phyloP scores from a whole-genome alignment of 2,113 vertebrate species.

The Stercorarius parasiticus region DNA sequence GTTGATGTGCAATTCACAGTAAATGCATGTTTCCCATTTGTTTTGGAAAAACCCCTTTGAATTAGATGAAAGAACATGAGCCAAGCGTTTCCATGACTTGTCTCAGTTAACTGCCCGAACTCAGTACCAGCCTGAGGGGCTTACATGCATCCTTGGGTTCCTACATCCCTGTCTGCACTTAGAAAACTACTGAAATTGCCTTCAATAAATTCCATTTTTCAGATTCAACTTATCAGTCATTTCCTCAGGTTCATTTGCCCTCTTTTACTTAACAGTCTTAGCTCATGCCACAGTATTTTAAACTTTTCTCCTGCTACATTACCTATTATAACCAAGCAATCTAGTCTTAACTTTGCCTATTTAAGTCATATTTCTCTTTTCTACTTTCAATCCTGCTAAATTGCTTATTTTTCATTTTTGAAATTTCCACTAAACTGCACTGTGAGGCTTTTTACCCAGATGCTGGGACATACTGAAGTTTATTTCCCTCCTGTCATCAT shows the following conservation, averaged over 20 bases:
- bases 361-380: neutral
- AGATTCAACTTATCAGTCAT: neutral
- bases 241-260: neutral
- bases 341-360: neutral
- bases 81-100: neutral
- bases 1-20: neutral
- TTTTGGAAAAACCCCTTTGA: neutral
- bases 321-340: neutral
- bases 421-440: neutral
- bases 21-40: neutral
- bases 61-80: neutral
- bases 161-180: neutral
- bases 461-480: neutral
- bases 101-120: neutral
- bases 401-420: neutral
- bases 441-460: neutral
- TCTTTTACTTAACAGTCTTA: neutral
- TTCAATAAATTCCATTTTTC: neutral
- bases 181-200: neutral
- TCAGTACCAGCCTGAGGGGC: neutral
- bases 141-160: fast-evolving
- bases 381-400: neutral
- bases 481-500: neutral
- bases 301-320: neutral
- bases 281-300: neutral